These are phyloP conservation scores for Aphelinus certus DNA, from an alignment of 1,140 invertebrate species.

Conservation along the genomic window DNA sequence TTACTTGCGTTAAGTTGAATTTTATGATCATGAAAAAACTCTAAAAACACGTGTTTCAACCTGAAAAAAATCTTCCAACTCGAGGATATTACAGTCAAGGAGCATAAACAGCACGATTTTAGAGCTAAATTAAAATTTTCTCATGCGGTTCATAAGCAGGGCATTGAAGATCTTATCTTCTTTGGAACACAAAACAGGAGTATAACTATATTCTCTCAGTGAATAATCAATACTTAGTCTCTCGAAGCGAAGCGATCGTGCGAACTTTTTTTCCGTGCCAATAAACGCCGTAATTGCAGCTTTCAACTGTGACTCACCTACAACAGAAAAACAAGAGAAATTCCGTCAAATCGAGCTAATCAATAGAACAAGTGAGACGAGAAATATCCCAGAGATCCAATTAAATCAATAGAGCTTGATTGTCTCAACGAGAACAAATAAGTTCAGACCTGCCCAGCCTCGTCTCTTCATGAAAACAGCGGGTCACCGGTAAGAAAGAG, in stretches of 20 bases:
- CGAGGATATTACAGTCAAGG: no score
- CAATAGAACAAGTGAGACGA: no score
- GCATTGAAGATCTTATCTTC: not conserved
- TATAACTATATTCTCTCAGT: slow-evolving; percentile 4
- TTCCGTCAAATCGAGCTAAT: not conserved
- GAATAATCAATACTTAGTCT: slow-evolving; percentile 6
- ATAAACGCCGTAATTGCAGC: not conserved
- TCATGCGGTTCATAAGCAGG: no score
- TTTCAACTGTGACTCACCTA: slow-evolving; percentile 22
- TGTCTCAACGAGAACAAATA: slow-evolving; percentile 14
- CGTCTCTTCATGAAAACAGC: slow-evolving; percentile 6
- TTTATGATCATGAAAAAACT: no score
- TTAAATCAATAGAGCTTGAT: slow-evolving; percentile 9
- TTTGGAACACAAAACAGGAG: slow-evolving; percentile 1
- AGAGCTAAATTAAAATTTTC: not conserved
- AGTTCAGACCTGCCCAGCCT: no score
- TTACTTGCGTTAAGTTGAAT: no score
- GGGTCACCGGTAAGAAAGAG: not conserved
- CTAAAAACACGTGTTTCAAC: no score
- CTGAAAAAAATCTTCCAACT: no score
- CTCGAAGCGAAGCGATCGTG: not conserved
- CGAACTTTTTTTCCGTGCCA: not conserved
- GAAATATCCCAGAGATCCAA: not conserved
- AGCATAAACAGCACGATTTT: no score
- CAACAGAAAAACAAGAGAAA: slow-evolving; percentile 16